Evolutionary conservation across 2,888 invertebrate species (phyloP).

Genomic region (Therioaphis trifolii): DNA sequence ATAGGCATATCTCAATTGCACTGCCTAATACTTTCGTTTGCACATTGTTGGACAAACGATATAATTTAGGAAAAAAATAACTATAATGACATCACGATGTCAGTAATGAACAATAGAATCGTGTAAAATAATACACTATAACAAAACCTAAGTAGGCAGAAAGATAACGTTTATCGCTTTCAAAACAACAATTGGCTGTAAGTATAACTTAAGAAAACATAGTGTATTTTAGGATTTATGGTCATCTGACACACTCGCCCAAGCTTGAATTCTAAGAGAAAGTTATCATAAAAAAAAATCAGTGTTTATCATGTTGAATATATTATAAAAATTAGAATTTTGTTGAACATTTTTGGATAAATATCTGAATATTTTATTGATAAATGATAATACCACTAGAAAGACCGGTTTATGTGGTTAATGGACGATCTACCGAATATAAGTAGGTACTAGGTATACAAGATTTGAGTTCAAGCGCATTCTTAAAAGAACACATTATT

Average conservation of each 20-base stretch:
- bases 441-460: too few species aligned
- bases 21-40: constrained; percentile 45
- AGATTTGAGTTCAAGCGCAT: neutral
- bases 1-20: neutral
- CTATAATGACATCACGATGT: constrained; percentile 55
- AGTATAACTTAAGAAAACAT: constrained; percentile 12
- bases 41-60: constrained; percentile 37
- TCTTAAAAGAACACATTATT: neutral
- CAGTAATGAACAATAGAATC: constrained; percentile 50
- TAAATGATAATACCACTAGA: constrained; percentile 33
- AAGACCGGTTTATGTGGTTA: constrained; percentile 53
- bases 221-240: constrained; percentile 44
- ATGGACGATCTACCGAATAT: constrained; percentile 24
- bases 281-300: constrained; percentile 12
- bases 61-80: constrained; percentile 31
- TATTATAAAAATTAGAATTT: constrained; percentile 13
- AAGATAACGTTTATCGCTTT: constrained; percentile 61
- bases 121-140: constrained; percentile 43
- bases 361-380: constrained; percentile 22
- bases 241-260: constrained; percentile 47
- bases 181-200: constrained; percentile 39
- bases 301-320: constrained; percentile 14
- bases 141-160: constrained; percentile 52
- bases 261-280: constrained; percentile 52
- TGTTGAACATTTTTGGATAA: constrained; percentile 41